These are phyloP conservation scores for Heliocidaris erythrogramma DNA, from an alignment of 35 echinoderm and acorn worm species.

Conservation along the genomic window DNA sequence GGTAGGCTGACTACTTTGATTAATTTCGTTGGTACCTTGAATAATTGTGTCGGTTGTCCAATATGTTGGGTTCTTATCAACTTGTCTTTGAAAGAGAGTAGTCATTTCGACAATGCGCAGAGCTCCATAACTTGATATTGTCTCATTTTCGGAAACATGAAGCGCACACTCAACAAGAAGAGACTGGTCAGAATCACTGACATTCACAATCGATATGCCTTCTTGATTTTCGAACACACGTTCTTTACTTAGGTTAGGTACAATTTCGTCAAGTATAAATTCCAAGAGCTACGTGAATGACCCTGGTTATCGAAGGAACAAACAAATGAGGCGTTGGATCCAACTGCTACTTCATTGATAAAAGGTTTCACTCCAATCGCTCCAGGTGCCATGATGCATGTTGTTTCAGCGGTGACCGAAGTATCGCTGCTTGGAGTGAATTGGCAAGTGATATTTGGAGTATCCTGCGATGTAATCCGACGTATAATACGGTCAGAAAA, in stretches of 20 bases:
- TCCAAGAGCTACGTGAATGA: too few species aligned
- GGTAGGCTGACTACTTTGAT: neutral
- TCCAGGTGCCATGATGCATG: too few species aligned
- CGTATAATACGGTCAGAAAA: neutral
- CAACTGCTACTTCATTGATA: neutral
- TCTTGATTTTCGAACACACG: neutral
- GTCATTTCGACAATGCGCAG: neutral
- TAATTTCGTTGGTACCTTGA: too few species aligned
- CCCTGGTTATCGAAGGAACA: neutral
- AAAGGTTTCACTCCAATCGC: neutral
- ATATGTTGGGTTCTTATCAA: neutral
- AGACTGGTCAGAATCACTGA: neutral
- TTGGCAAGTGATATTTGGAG: neutral
- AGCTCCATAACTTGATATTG: neutral
- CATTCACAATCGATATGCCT: neutral
- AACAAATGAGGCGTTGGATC: neutral
- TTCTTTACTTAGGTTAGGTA: neutral
- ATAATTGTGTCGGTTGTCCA: neutral
- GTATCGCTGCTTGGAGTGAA: neutral
- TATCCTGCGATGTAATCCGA: neutral
- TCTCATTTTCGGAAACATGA: neutral
- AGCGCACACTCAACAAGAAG: neutral
- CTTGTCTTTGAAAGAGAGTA: too few species aligned
- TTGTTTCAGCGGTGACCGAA: neutral
- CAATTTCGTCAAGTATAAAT: neutral